These are phyloP conservation scores for Echinops telfairi DNA, from an alignment of 2,113 vertebrate species.

Conservation along the genomic window DNA sequence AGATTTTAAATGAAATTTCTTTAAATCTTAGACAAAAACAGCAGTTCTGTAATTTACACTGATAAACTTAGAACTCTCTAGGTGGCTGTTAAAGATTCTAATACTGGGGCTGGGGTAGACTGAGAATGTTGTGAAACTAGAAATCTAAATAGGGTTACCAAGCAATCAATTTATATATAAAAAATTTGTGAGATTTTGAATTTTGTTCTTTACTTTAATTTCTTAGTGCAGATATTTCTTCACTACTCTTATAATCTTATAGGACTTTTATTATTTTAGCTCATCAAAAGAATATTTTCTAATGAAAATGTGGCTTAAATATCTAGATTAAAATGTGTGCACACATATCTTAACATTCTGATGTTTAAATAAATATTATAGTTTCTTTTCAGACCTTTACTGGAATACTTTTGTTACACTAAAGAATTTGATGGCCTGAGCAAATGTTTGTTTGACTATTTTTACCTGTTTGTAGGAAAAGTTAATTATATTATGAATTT, in stretches of 20 bases:
- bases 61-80: conserved; percentile 70
- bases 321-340: neutral
- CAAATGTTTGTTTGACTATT: neutral
- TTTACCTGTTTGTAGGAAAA: conserved; percentile 1
- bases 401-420: neutral
- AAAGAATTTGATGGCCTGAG: neutral
- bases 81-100: conserved; percentile 68
- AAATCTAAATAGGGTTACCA: conserved; percentile 56
- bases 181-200: no score
- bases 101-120: neutral
- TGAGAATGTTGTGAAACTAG: conserved; percentile 65
- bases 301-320: conserved; percentile 29
- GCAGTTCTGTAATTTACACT: conserved; percentile 61
- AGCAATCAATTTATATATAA: neutral
- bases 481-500: neutral
- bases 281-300: conserved; percentile 23
- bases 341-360: neutral
- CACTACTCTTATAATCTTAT: neutral
- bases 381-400: neutral
- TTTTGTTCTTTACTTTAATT: neutral
- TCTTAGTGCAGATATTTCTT: neutral
- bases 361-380: neutral
- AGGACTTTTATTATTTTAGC: conserved; percentile 28
- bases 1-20: conserved; percentile 43
- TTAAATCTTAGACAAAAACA: conserved; percentile 60